Evolutionary conservation across 2,113 vertebrate species (phyloP).

Genomic region (Phyllostomus hastatus): DNA sequence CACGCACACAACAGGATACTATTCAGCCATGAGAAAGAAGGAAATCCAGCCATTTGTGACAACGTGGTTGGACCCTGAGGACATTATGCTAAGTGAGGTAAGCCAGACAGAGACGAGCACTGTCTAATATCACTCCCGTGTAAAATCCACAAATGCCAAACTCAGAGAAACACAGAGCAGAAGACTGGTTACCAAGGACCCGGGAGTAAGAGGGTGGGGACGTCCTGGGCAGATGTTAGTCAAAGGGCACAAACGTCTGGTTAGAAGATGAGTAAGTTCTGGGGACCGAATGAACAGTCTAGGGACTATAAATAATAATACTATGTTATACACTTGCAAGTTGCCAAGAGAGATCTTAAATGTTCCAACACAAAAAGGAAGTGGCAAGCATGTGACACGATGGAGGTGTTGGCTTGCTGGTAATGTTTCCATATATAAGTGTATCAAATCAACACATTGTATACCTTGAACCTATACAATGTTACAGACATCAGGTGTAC

Average conservation of each 20-base stretch:
- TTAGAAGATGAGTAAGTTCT: not conserved
- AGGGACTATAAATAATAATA: not conserved
- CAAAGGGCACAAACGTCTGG: not conserved
- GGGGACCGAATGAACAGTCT: not conserved
- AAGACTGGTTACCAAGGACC: not conserved
- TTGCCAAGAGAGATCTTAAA: not conserved
- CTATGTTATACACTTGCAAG: not conserved
- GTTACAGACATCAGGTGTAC: not conserved
- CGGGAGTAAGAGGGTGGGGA: fast-evolving
- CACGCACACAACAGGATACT: too few relatives aligned
- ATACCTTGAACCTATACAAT: not conserved
- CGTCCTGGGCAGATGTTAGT: not conserved
- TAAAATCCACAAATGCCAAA: not conserved
- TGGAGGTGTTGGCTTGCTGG: not conserved
- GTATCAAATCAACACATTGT: not conserved
- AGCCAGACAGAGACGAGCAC: not conserved
- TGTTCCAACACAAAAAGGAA: not conserved
- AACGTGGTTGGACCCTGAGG: not conserved
- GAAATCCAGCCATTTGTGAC: not conserved
- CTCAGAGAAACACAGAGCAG: not conserved
- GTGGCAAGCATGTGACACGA: not conserved
- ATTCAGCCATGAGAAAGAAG: not conserved
- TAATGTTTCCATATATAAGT: not conserved
- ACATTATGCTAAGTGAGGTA: not conserved
- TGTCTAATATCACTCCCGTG: not conserved